Evolutionary conservation across 2,888 invertebrate species (phyloP).

Genomic region (Copidosoma aretas): DNA sequence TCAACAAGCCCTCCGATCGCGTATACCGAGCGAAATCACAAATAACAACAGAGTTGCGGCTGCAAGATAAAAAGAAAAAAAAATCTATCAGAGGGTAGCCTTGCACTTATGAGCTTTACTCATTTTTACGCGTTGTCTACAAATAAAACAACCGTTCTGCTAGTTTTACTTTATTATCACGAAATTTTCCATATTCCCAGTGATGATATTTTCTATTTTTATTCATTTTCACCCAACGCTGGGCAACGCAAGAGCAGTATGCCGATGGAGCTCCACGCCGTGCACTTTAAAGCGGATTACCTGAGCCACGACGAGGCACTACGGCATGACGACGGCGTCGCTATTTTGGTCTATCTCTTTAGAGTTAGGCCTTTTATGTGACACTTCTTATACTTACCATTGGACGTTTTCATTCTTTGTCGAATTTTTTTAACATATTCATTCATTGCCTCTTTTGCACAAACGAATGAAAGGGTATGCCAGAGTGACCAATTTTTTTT

Average conservation of each 20-base stretch:
- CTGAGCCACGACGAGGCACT: conserved; percentile 69
- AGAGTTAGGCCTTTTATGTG: conserved; percentile 58
- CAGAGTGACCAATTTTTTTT: no score
- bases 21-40: no score
- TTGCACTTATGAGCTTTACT: not conserved
- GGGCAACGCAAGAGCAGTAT: conserved; percentile 50
- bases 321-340: conserved; percentile 66
- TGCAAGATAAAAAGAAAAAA: not conserved
- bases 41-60: not conserved
- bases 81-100: not conserved
- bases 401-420: no score
- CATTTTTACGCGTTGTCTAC: no score
- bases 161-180: no score
- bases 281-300: conserved; percentile 69
- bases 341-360: conserved; percentile 69
- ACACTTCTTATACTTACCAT: no score
- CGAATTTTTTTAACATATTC: no score
- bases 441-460: no score
- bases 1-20: no score
- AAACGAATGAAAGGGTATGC: no score
- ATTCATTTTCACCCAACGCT: not conserved
- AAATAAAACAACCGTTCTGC: no score
- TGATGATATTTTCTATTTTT: no score
- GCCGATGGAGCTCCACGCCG: conserved; percentile 72
- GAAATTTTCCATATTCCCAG: not conserved